Conservation (phyloP, 1,140 invertebrate species). For the Palaemon carinicauda region DNA sequence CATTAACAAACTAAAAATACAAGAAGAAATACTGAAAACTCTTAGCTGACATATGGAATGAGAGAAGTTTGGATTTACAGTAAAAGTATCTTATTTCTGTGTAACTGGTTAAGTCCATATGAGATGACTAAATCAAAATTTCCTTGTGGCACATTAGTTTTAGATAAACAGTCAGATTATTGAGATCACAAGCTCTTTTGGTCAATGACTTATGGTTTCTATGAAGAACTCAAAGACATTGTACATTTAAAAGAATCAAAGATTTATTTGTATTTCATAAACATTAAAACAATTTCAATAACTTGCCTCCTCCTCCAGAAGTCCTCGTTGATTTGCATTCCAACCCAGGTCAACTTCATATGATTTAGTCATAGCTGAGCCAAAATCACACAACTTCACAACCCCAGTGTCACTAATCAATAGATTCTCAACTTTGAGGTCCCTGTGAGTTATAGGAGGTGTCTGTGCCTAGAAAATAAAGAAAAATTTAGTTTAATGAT, state of each 20-base stretch:
- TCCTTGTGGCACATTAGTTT: too few relatives aligned
- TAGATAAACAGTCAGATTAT: too few relatives aligned
- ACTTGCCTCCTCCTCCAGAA: constrained; percentile 92
- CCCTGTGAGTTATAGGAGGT: constrained; percentile 90
- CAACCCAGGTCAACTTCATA: constrained; percentile 87
- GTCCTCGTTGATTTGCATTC: constrained; percentile 88
- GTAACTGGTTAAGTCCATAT: too few relatives aligned
- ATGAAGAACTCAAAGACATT: not conserved
- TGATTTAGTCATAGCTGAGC: constrained; percentile 88
- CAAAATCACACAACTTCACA: constrained; percentile 98
- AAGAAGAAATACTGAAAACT: too few relatives aligned
- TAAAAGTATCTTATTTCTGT: too few relatives aligned
- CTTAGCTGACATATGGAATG: too few relatives aligned
- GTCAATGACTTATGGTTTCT: too few relatives aligned
- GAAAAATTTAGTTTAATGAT: not conserved
- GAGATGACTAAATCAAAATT: too few relatives aligned
- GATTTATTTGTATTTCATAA: not conserved
- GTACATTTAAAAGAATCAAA: too few relatives aligned
- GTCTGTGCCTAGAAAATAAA: constrained; percentile 70
- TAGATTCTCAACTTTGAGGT: constrained; percentile 87
- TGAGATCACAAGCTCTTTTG: too few relatives aligned
- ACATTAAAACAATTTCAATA: not conserved
- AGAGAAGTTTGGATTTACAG: too few relatives aligned
- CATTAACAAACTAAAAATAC: too few relatives aligned
- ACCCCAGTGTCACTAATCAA: constrained; percentile 80